Evolutionary conservation across 37 sponge, comb jelly and placozoan genomes (phyloP), one percentile per base, ranked within the genome.

Genomic region (Axinella damicornis): DNA sequence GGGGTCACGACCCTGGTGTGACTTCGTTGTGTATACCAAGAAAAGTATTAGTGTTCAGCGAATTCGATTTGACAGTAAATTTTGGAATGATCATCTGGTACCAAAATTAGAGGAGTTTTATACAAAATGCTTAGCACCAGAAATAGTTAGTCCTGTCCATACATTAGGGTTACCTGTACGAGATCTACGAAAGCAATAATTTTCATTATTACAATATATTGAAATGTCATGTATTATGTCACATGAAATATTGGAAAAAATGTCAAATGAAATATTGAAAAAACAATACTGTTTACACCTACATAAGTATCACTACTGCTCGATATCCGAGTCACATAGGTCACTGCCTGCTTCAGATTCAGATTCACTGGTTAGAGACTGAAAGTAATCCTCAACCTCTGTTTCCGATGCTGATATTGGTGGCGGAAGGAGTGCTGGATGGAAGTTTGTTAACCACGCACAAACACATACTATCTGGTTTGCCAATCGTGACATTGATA

Each of bases 391-490:
- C 46, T 46, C 46, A 9, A 46, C 46, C 9, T 46, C 46, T 46
- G 46, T 46, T 46, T 46, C 46, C 9, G 46, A 46, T 46, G 46
- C 4, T 12, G 46, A 46, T 12, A 46, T 36, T 36, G 65, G 36
- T 27, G 79, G 22, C 21, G 79, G 70, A 28, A 73, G 34, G 24
- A 76, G 37, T 11, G 78, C 52, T 54, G 74, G 81, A 19, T 52
- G 74, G 53, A 87, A 87, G 81, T 80, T 87, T 0, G 74, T 87
- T 24, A 86, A 12, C 73, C 53, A 62, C 20, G 79, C 79, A 78
- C 87, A 86, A 57, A 86, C 80, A 78, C 53, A 57, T 1, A 80
- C 53, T 32, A 87, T 73, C 15, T 87, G 74, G 27, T 86, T 86
- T 30, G 53, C 64, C 18, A 73, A 56, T 0, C 74, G 56, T 17